A percentile compares a stretch with the other conserved stretches of the same genome.
phyloP scores from a whole-genome alignment of 1,140 invertebrate species.

The Psix sp. region DNA sequence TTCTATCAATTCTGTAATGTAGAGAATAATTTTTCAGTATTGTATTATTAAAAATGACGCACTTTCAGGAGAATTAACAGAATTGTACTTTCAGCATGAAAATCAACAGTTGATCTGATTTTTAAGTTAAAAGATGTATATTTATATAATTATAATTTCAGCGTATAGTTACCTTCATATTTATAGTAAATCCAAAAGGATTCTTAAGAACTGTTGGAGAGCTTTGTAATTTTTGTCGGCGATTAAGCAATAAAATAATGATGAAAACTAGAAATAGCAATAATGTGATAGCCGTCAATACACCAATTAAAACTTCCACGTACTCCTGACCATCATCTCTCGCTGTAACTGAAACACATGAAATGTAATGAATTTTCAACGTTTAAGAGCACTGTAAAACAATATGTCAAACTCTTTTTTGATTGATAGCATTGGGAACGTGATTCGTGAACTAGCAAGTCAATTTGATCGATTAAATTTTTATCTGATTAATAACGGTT shows the following conservation, averaged over 20 bases:
- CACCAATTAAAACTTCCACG: slow-evolving; percentile 85
- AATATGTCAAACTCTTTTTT: slow-evolving; percentile 49
- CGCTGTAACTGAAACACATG: slow-evolving; percentile 77
- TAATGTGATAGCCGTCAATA: slow-evolving; percentile 84
- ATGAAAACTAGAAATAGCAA: slow-evolving; percentile 82
- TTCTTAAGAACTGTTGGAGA: slow-evolving; percentile 81
- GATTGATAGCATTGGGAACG: slow-evolving; percentile 46
- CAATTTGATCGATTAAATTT: slow-evolving; percentile 29
- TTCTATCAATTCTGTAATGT: too few species aligned
- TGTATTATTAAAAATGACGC: too few species aligned
- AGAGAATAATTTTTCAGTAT: too few species aligned
- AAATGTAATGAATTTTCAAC: slow-evolving; percentile 45
- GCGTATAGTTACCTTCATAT: slow-evolving; percentile 84
- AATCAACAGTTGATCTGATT: too few species aligned
- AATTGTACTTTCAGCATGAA: too few species aligned
- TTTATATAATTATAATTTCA: too few species aligned
- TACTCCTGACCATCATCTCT: slow-evolving; percentile 80
- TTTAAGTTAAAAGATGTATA: too few species aligned
- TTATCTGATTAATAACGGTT: slow-evolving; percentile 20
- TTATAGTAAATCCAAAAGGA: slow-evolving; percentile 82
- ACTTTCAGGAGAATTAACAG: too few species aligned
- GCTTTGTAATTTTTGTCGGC: slow-evolving; percentile 81
- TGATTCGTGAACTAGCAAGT: slow-evolving; percentile 45
- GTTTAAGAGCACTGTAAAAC: slow-evolving; percentile 34
- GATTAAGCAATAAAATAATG: slow-evolving; percentile 82